Evolutionary conservation across 64 coral and sea anemone genomes (phyloP).

Genomic region (Montipora capricornis): DNA sequence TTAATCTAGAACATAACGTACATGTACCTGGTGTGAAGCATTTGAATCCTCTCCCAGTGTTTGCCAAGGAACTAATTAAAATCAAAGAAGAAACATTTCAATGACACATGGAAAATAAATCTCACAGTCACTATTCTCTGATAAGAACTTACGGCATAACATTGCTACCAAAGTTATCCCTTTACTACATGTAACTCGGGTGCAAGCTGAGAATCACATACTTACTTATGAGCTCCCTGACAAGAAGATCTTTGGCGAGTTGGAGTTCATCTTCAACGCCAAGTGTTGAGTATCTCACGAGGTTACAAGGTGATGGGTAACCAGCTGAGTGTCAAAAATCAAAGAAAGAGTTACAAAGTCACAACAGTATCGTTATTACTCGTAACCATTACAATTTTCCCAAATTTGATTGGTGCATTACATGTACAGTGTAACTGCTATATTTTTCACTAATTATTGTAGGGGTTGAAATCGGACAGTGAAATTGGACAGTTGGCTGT

Average conservation of each 20-base stretch:
- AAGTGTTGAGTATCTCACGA: constrained; percentile 47
- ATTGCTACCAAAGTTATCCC: no score
- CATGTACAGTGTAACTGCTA: no score
- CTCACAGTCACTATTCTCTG: not conserved
- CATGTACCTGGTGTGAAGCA: not conserved
- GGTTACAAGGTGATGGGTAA: constrained; percentile 50
- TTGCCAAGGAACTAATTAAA: constrained; percentile 33
- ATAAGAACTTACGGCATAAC: not conserved
- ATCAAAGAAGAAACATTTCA: not conserved
- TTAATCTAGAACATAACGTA: not conserved
- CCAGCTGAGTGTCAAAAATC: constrained; percentile 14
- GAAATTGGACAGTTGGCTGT: no score
- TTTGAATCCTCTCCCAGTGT: not conserved
- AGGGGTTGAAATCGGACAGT: no score
- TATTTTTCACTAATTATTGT: no score
- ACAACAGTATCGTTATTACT: no score
- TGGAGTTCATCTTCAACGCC: constrained; percentile 35
- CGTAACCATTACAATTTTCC: no score
- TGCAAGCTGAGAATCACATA: not conserved
- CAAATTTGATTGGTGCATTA: no score
- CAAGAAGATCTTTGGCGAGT: constrained; percentile 32
- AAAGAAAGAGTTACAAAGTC: not conserved
- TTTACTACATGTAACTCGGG: no score
- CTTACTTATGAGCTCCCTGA: constrained; percentile 51
- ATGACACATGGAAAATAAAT: not conserved